phyloP scores from a whole-genome alignment of 2,888 invertebrate species.

The Pantelozetes paolii region DNA sequence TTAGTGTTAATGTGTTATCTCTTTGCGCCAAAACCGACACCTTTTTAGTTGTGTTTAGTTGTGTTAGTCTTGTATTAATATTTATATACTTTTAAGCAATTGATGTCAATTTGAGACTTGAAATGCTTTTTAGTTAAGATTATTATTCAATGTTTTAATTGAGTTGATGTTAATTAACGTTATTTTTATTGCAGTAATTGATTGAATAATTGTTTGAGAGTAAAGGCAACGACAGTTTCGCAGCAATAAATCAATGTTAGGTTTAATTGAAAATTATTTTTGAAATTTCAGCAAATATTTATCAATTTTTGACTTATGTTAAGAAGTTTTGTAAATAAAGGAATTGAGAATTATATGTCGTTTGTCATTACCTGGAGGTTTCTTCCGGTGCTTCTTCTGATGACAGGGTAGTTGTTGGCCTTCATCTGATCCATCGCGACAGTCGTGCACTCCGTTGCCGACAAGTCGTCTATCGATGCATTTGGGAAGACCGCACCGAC shows the following conservation, averaged over 20 bases:
- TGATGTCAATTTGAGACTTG: neutral
- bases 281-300: neutral
- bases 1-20: constrained; percentile 24
- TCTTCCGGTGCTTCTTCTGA: constrained; percentile 27
- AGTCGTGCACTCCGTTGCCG: constrained; percentile 54
- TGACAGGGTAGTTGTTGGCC: constrained; percentile 47
- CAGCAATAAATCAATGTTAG: constrained; percentile 24
- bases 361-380: constrained; percentile 22
- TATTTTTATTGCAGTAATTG: too few relatives aligned
- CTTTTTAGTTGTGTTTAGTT: constrained; percentile 19
- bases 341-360: neutral
- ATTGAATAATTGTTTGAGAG: neutral
- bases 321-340: too few relatives aligned
- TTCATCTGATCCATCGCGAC: constrained; percentile 56
- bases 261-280: constrained; percentile 16
- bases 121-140: neutral
- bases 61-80: neutral
- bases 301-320: neutral
- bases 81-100: constrained; percentile 4
- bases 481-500: constrained; percentile 54
- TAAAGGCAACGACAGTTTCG: constrained; percentile 27
- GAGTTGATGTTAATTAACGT: constrained; percentile 4
- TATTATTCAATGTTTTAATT: too few relatives aligned
- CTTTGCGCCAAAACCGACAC: constrained; percentile 15
- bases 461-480: constrained; percentile 53